Conservation (phyloP, 2,888 invertebrate species). For the Plagiodera versicolora region DNA sequence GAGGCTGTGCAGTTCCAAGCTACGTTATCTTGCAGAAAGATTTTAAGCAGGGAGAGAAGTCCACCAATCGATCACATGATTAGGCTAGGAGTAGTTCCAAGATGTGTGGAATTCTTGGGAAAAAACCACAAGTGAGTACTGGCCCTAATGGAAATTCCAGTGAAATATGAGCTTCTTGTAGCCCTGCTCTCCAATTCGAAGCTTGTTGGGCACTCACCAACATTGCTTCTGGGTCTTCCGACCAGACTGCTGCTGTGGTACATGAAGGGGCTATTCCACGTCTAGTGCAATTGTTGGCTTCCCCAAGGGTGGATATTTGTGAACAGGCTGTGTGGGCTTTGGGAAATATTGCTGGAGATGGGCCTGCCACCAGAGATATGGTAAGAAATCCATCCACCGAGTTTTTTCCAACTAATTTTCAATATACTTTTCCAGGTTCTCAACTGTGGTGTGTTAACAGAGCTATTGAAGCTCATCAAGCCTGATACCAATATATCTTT, state of each 20-base stretch:
- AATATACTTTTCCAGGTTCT: constrained; percentile 57
- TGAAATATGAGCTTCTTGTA: constrained; percentile 49
- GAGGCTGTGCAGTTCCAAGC: constrained; percentile 66
- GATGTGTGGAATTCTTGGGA: constrained; percentile 76
- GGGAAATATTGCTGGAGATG: constrained; percentile 97
- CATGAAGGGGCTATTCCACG: constrained; percentile 83
- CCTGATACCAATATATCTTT: constrained; percentile 63
- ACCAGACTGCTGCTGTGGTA: constrained; percentile 88
- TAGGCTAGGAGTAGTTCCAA: constrained; percentile 78
- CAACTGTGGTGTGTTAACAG: constrained; percentile 68
- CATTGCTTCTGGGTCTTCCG: constrained; percentile 91
- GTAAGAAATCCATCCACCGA: constrained; percentile 43
- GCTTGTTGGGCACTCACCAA: constrained; percentile 98
- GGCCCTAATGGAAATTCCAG: background rate
- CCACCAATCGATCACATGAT: constrained; percentile 91
- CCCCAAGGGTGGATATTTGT: constrained; percentile 69
- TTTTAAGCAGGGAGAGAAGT: constrained; percentile 84
- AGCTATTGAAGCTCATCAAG: constrained; percentile 68
- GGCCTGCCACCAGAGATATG: constrained; percentile 76
- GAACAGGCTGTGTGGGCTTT: constrained; percentile 98
- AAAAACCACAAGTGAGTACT: constrained; percentile 68
- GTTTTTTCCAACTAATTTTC: no score
- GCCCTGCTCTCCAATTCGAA: constrained; percentile 85
- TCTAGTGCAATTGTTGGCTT: constrained; percentile 72
- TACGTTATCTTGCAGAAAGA: constrained; percentile 82